Percentiles rank a stretch among this genome's conserved stretches.
Conservation (phyloP, 2,113 vertebrate genomes). For the Caranx ignobilis region DNA sequence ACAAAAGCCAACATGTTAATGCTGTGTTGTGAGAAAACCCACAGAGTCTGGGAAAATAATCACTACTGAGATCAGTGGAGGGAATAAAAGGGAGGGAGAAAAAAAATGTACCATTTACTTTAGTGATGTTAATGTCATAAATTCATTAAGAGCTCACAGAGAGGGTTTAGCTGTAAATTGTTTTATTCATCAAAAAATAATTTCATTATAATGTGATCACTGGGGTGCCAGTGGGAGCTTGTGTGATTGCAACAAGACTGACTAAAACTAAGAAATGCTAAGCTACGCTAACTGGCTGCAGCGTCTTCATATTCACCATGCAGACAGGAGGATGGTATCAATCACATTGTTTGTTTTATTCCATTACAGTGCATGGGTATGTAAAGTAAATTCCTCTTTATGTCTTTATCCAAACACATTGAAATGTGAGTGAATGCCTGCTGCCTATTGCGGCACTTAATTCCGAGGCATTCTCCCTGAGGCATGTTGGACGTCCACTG, state of each 20-base stretch:
- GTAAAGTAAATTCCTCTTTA: background rate
- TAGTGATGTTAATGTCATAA: background rate
- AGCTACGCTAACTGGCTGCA: background rate
- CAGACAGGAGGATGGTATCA: background rate
- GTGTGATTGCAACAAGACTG: background rate
- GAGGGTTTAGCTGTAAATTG: background rate
- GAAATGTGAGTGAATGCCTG: conserved; percentile 40
- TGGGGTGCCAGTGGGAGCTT: background rate
- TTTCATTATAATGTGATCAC: background rate
- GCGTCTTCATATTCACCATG: background rate
- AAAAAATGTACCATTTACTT: background rate
- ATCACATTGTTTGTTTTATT: background rate
- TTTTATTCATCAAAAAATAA: background rate
- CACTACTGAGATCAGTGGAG: background rate
- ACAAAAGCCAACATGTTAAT: conserved; percentile 7
- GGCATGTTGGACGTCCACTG: conserved; percentile 55
- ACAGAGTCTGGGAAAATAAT: conserved; percentile 11
- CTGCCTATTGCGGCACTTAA: conserved; percentile 38
- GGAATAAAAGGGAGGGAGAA: background rate
- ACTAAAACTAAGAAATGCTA: background rate
- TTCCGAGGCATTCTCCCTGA: conserved; percentile 45
- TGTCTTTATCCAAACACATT: conserved; percentile 24
- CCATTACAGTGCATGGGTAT: background rate
- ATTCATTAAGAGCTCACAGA: too few species aligned
- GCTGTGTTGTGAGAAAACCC: background rate